Evolutionary conservation across 2,113 vertebrate genomes (phyloP), one percentile per base, ranked within the genome.

Genomic region (Petromus typicus): DNA sequence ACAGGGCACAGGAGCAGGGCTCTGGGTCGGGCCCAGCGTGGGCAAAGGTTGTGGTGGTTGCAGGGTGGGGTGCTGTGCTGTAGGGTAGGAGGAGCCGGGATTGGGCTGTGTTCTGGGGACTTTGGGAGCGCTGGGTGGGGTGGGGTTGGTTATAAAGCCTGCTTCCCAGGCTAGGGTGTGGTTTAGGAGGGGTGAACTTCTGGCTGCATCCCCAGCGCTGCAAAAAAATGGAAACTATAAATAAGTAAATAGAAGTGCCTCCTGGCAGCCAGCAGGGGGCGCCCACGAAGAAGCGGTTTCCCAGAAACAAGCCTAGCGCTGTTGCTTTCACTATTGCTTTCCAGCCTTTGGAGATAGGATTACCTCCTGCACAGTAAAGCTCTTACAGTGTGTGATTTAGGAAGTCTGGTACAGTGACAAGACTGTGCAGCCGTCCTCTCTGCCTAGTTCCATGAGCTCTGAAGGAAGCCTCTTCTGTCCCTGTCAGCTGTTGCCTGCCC

Each of bases 21-120:
- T 1, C 30, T 11, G 3, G 6, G 1, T 32, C 5, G 56, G 22
- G n/a, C 30, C 4, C 23, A 8, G 37, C 37, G 0, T 0, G 4
- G 43, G 61, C 89, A 94, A 57, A 94, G 86, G 67, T 57, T 34
- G 66, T 0, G 34, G 76, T 48, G 67, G 9, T 51, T 51, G 48
- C 48, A 18, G 20, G 3, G 32, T 7, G 43, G n/a, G 43, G 8
- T 30, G 51, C 85, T 14, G n/a, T 25, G 18, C 40, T 7, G 23
- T 37, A 27, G 51, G 37, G 1, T 0, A 9, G 5, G 78, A 17
- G n/a, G n/a, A 66, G 48, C 63, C 20, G 9, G 37, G 14, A 56
- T 71, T 17, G 27, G 34, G 16, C 56, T 18, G 18, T 32, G 76
- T 9, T 43, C 56, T 4, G 23, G 30, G 30, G 25, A 54, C 13